Percentiles rank a stretch among this genome's conserved stretches.
Conservation (phyloP, 2,797 vertebrate species). For the Anomalospiza imberbis region DNA sequence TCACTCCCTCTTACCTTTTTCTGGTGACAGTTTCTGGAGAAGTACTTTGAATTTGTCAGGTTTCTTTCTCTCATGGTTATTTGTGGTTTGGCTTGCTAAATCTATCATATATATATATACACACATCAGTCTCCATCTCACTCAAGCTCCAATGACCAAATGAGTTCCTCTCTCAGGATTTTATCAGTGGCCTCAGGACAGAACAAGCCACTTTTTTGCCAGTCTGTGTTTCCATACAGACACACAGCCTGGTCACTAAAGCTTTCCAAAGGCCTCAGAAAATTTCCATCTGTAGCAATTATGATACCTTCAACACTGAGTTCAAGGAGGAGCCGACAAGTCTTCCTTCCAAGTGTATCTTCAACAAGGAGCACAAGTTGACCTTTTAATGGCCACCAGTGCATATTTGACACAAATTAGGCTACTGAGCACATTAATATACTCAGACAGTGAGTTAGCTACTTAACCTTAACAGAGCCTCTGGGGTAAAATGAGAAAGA, state of each 20-base stretch:
- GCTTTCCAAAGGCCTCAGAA: background rate
- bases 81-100: slow-evolving; percentile 14
- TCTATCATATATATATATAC: background rate
- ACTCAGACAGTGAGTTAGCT: background rate
- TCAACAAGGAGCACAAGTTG: background rate
- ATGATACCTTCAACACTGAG: background rate
- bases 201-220: background rate
- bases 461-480: background rate
- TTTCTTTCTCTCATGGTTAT: background rate
- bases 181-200: background rate
- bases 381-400: background rate
- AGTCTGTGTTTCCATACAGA: background rate
- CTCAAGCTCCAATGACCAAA: background rate
- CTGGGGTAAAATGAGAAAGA: background rate
- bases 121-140: background rate
- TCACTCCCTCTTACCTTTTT: background rate
- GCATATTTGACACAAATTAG: background rate
- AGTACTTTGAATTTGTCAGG: background rate
- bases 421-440: background rate
- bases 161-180: background rate
- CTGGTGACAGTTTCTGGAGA: background rate
- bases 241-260: background rate
- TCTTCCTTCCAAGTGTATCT: background rate
- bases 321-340: background rate
- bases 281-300: background rate